Evolutionary conservation across 2,888 invertebrate genomes (phyloP).

Genomic region (Monochamus alternatus): DNA sequence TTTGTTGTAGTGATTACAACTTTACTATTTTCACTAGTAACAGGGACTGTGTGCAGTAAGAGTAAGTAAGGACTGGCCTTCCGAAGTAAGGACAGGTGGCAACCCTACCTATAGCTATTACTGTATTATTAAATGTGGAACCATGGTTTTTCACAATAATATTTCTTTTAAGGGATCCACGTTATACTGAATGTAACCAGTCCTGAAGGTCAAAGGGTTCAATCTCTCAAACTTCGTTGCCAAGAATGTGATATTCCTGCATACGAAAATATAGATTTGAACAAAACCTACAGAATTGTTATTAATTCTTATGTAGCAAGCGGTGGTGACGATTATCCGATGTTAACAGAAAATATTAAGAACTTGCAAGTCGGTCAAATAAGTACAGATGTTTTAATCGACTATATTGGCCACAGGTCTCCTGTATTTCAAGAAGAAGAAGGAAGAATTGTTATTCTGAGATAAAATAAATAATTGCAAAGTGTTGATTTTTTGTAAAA

Average conservation of each 20-base stretch:
- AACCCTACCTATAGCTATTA: no score
- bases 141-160: no score
- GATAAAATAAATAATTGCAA: neutral
- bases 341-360: constrained; percentile 71
- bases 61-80: no score
- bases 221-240: constrained; percentile 75
- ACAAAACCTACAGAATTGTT: constrained; percentile 77
- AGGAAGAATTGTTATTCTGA: constrained; percentile 69
- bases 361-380: constrained; percentile 71
- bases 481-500: no score
- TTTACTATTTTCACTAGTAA: no score
- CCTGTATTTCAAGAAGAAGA: constrained; percentile 73
- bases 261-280: constrained; percentile 75
- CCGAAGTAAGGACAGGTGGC: no score
- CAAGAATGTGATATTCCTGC: constrained; percentile 77
- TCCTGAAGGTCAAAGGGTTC: constrained; percentile 75
- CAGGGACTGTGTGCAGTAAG: no score
- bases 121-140: neutral
- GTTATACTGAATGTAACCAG: constrained; percentile 76
- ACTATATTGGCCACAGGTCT: constrained; percentile 72
- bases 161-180: constrained; percentile 72
- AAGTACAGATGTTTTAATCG: constrained; percentile 74
- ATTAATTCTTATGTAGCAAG: constrained; percentile 76
- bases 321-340: constrained; percentile 80
- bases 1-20: no score